Conservation (phyloP, 2,797 vertebrate species). For the Clangula hyemalis region DNA sequence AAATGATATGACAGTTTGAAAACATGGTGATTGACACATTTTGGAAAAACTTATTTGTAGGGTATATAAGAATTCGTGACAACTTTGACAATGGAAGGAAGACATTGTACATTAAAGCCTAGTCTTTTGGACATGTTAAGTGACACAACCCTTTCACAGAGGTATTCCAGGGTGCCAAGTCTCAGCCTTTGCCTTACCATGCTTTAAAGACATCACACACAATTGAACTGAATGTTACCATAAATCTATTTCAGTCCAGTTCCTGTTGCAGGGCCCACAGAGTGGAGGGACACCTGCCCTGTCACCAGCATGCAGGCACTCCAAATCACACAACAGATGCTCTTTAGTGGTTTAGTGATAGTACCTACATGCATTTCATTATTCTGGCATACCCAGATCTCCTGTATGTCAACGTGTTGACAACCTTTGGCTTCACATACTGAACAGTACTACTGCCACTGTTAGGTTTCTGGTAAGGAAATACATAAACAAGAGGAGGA, state of each 20-base stretch:
- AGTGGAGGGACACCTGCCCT: accelerated
- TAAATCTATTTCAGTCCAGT: background rate
- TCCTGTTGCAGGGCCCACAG: background rate
- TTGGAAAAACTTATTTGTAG: background rate
- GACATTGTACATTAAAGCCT: background rate
- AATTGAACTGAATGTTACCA: background rate
- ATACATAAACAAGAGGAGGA: background rate
- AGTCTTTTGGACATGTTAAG: background rate
- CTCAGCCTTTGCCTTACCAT: background rate
- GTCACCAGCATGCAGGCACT: background rate
- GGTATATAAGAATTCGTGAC: background rate
- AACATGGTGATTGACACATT: background rate
- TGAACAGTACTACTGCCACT: background rate
- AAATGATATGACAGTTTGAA: background rate
- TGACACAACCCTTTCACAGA: background rate
- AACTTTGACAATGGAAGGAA: background rate
- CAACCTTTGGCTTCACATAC: background rate
- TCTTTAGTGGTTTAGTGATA: background rate
- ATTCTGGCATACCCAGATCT: background rate
- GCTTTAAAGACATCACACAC: background rate
- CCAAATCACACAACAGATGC: background rate
- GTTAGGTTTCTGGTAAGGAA: background rate
- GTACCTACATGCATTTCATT: background rate
- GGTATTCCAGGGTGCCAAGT: background rate
- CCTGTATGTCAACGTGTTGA: background rate